Conservation (phyloP, 2,888 invertebrate species). For the Melieria omissa region DNA sequence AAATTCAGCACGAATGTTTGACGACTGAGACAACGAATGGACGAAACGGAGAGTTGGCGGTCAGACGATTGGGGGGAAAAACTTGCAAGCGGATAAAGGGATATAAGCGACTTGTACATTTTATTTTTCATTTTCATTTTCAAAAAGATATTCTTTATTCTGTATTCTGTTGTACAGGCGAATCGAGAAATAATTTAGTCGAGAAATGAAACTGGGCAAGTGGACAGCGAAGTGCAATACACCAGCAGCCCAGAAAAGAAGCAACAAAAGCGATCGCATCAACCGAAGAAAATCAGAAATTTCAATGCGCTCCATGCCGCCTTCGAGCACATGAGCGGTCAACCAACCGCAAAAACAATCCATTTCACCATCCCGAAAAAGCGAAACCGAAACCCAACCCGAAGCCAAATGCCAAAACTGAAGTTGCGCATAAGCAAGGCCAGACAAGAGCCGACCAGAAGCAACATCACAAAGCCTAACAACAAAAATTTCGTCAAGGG, state of each 20-base stretch:
- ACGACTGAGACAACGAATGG: slow-evolving; percentile 34
- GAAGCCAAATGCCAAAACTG: background rate
- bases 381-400: background rate
- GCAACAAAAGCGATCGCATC: no score
- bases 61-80: slow-evolving; percentile 7
- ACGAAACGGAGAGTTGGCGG: slow-evolving; percentile 41
- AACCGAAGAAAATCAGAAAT: no score
- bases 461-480: slow-evolving; percentile 37
- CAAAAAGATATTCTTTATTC: background rate
- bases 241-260: background rate
- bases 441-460: background rate
- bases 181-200: background rate
- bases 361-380: background rate
- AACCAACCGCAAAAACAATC: background rate
- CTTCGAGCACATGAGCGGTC: no score
- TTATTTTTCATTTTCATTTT: background rate
- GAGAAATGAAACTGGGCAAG: background rate
- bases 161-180: background rate
- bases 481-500: slow-evolving; percentile 58
- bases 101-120: background rate
- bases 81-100: slow-evolving; percentile 29
- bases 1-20: slow-evolving; percentile 38
- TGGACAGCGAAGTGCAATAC: background rate
- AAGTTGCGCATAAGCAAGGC: background rate
- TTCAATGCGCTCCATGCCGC: no score